These are phyloP conservation scores for Oenanthe oenanthe DNA, from an alignment of 2,113 vertebrate species.

Conservation along the genomic window DNA sequence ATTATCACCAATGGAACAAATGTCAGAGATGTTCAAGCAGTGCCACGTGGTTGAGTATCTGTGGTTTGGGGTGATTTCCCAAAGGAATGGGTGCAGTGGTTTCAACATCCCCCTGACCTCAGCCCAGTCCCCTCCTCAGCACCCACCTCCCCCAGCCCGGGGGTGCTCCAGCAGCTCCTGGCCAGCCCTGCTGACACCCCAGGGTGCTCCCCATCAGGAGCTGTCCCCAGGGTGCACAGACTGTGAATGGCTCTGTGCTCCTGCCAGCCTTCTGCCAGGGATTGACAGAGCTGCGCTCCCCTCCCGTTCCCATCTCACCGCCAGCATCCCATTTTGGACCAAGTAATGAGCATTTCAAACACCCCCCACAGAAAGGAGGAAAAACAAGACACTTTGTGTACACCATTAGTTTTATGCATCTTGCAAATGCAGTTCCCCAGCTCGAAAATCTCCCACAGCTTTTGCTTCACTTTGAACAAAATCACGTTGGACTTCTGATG, in stretches of 20 bases:
- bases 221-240: not conserved
- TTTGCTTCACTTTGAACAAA: slow-evolving; percentile 60
- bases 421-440: not conserved
- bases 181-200: not conserved
- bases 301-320: not conserved
- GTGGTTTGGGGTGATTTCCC: not conserved
- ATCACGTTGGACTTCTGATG: slow-evolving; percentile 53
- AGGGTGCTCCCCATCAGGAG: fast-evolving
- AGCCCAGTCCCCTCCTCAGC: not conserved
- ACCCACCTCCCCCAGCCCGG: not conserved
- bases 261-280: not conserved
- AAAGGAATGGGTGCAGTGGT: not conserved
- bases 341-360: slow-evolving; percentile 14
- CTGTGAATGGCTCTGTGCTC: not conserved
- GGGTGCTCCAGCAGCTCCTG: not conserved
- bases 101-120: not conserved
- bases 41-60: fast-evolving
- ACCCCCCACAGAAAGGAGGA: slow-evolving; percentile 3
- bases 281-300: not conserved
- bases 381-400: slow-evolving; percentile 40
- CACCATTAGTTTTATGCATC: slow-evolving; percentile 41
- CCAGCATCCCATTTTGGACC: not conserved
- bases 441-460: slow-evolving; percentile 53
- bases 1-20: not conserved
- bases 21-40: not conserved